Percentiles rank a stretch among this genome's conserved stretches.
Conservation (phyloP, 2,797 vertebrate species). For the Gymnoscopelus braueri region DNA sequence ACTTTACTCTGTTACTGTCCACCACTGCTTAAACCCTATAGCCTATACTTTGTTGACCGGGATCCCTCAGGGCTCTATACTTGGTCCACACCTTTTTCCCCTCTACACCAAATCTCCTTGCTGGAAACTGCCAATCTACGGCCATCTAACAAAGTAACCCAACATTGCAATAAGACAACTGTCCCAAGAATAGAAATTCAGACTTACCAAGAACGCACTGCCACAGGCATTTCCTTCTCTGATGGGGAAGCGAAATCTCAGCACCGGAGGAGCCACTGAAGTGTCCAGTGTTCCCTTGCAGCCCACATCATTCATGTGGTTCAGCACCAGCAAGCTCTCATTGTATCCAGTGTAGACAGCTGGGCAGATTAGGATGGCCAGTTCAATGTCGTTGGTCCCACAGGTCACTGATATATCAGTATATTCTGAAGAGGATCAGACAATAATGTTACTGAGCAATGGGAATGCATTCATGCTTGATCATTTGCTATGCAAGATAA, state of each 20-base stretch:
- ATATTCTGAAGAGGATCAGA: conserved; percentile 62
- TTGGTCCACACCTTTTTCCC: no score
- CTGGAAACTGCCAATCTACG: no score
- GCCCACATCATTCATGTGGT: conserved; percentile 37
- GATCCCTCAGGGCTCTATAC: no score
- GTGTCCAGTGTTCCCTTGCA: conserved; percentile 71
- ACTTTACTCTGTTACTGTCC: no score
- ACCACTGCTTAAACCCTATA: no score
- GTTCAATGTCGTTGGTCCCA: conserved; percentile 72
- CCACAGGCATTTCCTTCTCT: conserved; percentile 72
- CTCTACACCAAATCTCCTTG: no score
- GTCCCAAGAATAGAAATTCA: conserved; percentile 1
- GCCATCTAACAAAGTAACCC: no score
- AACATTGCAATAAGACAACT: not conserved
- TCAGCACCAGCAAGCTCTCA: conserved; percentile 71
- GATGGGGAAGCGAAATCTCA: conserved; percentile 78
- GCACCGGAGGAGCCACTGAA: conserved; percentile 61
- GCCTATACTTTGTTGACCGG: no score
- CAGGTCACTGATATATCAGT: conserved; percentile 77
- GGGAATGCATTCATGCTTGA: not conserved
- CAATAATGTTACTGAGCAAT: not conserved
- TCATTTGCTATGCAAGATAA: no score
- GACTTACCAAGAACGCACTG: conserved; percentile 75
- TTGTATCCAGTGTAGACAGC: conserved; percentile 79
- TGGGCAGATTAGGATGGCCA: conserved; percentile 76